Base-by-base conservation (phyloP, 2,888 invertebrate genomes). In the Argynnis bischoffii region DNA sequence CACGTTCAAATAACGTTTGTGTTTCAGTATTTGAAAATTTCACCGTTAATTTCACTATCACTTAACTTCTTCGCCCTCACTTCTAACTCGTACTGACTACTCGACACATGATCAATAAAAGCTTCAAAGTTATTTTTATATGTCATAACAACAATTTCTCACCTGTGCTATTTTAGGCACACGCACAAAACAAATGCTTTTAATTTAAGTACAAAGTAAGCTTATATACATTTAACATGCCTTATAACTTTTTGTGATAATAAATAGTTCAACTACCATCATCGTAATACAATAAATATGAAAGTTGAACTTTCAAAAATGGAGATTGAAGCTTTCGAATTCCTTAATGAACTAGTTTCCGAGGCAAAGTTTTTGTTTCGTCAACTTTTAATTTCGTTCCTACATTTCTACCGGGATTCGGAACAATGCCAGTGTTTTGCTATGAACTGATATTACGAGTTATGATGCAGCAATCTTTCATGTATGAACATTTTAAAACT, bases 341-440 rank as follows among this genome's bases (percentile, higher is more conserved):
- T 65, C 46, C 60, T 31, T 59, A 54, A 60, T 66, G 66, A 60
- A 66, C 53, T 72, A 73, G 72, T 70, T 72, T 71, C 67, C 67
- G 59, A 55, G 67, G 63, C 41, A 63, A 54, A 56, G 60, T 64
- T 68, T 68, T 61, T 63, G 53, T 56, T 56, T 64, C 75, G 73
- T 77, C 74, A 82, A 83, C 80, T 84, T 87, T 85, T 83, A 81
- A 83, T 86, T 83, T 82, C 78, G 77, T 80, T 77, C 67, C 69
- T 64, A 57, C 66, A 65, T 69, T 70, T 67, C 65, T 31, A 14
- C 15, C 55, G 64, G 55, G 54, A 60, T 64, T 64, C 47, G 63
- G 66, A 69, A 74, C 71, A 70, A 74, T 72, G 59, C 66, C 61
- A 55, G 76, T 76, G 76, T 77, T 77, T 75, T 71, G 74, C 69